A percentile compares a stretch with the other conserved stretches of the same genome.
These are phyloP conservation scores for Melieria omissa DNA, from an alignment of 2,888 invertebrate genomes.

Conservation along the genomic window DNA sequence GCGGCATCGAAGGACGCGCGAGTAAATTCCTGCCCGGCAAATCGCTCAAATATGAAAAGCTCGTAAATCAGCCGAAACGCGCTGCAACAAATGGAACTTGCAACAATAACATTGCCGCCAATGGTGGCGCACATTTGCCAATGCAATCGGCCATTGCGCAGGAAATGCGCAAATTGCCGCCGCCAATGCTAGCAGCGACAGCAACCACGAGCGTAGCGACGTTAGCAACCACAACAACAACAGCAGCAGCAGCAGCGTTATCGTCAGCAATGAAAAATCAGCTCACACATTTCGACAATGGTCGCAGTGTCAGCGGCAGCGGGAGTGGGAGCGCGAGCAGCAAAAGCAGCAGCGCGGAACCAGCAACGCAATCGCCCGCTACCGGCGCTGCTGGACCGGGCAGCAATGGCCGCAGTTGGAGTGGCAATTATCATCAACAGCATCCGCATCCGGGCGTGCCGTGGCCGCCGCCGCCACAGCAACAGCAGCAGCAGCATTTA, in stretches of 20 bases:
- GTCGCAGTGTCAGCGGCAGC: background rate
- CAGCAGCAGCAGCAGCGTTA: slow-evolving; percentile 9
- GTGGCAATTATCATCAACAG: slow-evolving; percentile 34
- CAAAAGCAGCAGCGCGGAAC: slow-evolving; percentile 29
- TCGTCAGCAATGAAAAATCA: slow-evolving; percentile 16
- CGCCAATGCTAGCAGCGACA: slow-evolving; percentile 27
- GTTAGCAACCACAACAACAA: slow-evolving; percentile 6
- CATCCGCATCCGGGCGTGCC: slow-evolving; percentile 40
- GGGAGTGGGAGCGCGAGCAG: background rate
- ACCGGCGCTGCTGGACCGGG: slow-evolving; percentile 3
- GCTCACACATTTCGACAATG: slow-evolving; percentile 21
- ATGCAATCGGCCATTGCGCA: slow-evolving; percentile 38
- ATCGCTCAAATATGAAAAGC: slow-evolving; percentile 61
- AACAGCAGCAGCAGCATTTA: slow-evolving; percentile 45
- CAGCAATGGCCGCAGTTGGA: slow-evolving; percentile 13
- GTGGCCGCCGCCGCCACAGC: slow-evolving; percentile 40
- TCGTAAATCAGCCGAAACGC: slow-evolving; percentile 50
- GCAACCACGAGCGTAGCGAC: slow-evolving; percentile 23
- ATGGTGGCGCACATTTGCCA: slow-evolving; percentile 29
- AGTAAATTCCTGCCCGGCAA: slow-evolving; percentile 51
- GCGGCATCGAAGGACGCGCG: slow-evolving; percentile 36
- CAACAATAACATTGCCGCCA: slow-evolving; percentile 15
- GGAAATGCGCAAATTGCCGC: slow-evolving; percentile 30
- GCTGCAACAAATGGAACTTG: slow-evolving; percentile 21
- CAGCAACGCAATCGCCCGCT: slow-evolving; percentile 10